Evolutionary conservation across 2,113 vertebrate genomes (phyloP), one percentile per base, ranked within the genome.

Genomic region (Setophaga coronata): DNA sequence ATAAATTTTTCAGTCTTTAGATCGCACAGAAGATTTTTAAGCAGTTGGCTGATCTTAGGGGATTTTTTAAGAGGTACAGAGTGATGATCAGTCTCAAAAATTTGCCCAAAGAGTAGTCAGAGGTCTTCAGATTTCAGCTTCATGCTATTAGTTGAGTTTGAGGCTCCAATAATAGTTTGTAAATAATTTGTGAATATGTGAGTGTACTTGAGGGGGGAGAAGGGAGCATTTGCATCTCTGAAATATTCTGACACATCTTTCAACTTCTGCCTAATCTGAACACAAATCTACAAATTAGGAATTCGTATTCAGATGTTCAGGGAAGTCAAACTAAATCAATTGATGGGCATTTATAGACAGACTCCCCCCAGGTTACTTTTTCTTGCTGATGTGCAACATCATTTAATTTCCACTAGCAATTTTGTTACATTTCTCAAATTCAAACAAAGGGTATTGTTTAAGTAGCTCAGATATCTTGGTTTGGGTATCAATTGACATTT

Each of bases 391-490:
- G 20, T 87, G 60, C 34, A 67, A 10, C 33, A 74, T 48, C 1
- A 60, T 78, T 92, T 73, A 11, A 92, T 94, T 78, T 92, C 61
- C 61, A 61, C 31, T 45, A 57, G 45, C 18, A 72, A 28, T 78
- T 91, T 78, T 79, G 28, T 87, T 87, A 48, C 48, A 53, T 89
- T 95, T 72, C 67, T 71, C 61, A 91, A 84, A 94, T 79, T 89
- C 83, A 89, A 91, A 95, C 54, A 77, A 92, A 93, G 23, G 4
- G 2, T 67, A 48, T 57, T 83, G 29, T 50, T 89, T 81, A 92
- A 92, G 29, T 74, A 69, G 57, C 70, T 78, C 77, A 48, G 57
- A 60, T 82, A 48, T 91, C 93, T 94, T 82, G n/a, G 87, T 93
- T 48, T 82, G 20, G 19, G 12, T 53, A 60, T 71, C 77, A 94